phyloP scores from a whole-genome alignment of 2,113 vertebrate species.

The Amphiprion percula region DNA sequence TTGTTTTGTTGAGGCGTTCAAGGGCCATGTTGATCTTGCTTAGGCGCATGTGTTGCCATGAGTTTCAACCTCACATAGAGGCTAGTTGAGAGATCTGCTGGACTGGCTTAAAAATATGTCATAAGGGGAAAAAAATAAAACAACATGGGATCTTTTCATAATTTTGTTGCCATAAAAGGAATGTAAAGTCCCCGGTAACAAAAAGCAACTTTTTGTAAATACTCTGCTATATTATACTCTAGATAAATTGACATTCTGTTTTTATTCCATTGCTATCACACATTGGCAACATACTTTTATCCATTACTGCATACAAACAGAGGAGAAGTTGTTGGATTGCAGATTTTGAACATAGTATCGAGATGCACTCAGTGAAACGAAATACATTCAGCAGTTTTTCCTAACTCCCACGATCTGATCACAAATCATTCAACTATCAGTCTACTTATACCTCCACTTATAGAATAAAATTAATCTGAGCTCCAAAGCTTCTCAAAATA shows the following conservation, averaged over 20 bases:
- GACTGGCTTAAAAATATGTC: constrained; percentile 44
- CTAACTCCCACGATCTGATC: constrained; percentile 27
- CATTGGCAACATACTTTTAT: constrained; percentile 24
- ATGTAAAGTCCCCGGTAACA: constrained; percentile 40
- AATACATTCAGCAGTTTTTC: constrained; percentile 69
- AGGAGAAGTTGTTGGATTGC: constrained; percentile 42
- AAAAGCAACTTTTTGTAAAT: constrained; percentile 54
- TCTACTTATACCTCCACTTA: constrained; percentile 21
- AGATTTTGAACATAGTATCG: constrained; percentile 51
- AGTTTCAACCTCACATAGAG: constrained; percentile 39
- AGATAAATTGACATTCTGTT: constrained; percentile 54
- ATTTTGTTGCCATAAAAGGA: constrained; percentile 40
- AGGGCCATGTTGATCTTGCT: constrained; percentile 44
- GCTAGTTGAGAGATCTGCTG: constrained; percentile 46
- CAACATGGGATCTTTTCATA: constrained; percentile 12
- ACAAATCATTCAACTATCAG: constrained; percentile 6
- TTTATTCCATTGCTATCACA: constrained; percentile 40
- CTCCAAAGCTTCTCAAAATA: constrained; percentile 20
- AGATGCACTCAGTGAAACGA: constrained; percentile 60
- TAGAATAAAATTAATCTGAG: constrained; percentile 29
- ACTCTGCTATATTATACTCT: constrained; percentile 30
- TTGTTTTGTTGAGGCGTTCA: constrained; percentile 50
- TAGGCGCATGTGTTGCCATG: constrained; percentile 25
- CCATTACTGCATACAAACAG: constrained; percentile 55
- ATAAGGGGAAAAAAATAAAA: neutral